Evolutionary conservation across 2,113 vertebrate species (phyloP).

Genomic region (Corapipo altera): DNA sequence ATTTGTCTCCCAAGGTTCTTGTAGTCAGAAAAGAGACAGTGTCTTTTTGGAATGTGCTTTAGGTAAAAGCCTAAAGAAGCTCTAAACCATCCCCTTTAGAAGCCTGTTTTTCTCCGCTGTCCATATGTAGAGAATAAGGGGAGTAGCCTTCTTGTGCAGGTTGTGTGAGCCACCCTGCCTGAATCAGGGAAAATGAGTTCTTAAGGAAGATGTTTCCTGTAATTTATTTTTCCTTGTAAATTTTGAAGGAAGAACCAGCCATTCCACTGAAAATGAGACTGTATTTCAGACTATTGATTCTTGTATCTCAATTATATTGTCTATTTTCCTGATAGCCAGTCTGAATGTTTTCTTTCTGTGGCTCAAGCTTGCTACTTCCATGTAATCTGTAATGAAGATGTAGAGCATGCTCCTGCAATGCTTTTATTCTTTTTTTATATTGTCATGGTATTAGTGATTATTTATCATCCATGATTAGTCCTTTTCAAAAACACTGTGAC

Average conservation of each 20-base stretch:
- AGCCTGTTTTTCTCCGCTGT: background rate
- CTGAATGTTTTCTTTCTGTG: background rate
- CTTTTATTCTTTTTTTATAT: background rate
- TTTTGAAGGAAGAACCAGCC: background rate
- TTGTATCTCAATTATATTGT: background rate
- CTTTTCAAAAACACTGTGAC: background rate
- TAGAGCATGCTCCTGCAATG: background rate
- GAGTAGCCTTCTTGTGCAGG: background rate
- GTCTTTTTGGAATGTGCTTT: background rate
- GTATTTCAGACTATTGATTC: background rate
- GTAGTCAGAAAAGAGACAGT: background rate
- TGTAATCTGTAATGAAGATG: background rate
- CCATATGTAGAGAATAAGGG: fast-evolving
- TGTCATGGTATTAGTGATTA: background rate
- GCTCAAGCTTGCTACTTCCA: background rate
- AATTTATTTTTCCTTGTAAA: background rate
- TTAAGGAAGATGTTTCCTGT: background rate
- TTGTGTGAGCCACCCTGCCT: background rate
- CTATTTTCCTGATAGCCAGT: background rate
- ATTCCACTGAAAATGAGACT: background rate
- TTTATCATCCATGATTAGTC: background rate
- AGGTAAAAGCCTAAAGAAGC: background rate
- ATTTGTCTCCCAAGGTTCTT: background rate
- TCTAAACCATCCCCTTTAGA: background rate
- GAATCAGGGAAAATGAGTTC: background rate